phyloP scores from a whole-genome alignment of 2,113 vertebrate species.

The Pan troglodytes region NHGRI_mPanTro3-v2.1_pri NC_072408.2:27657001-27657500 shows the following conservation, averaged over 20 bases:
- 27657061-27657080: neutral
- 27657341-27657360: neutral
- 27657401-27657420: neutral
- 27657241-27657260: neutral
- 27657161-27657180: neutral
- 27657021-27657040: neutral
- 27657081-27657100: neutral
- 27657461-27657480: neutral
- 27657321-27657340: neutral
- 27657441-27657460: neutral
- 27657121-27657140: neutral
- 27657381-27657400: neutral
- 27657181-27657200: neutral
- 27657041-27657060: neutral
- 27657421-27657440: neutral
- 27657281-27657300: neutral
- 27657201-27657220: neutral
- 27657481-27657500: neutral
- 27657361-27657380: neutral
- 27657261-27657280: neutral
- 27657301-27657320: neutral
- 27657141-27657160: neutral
- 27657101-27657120: neutral
- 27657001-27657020: accelerated
- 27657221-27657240: neutral